Percentiles rank a stretch among this genome's conserved stretches.
These are phyloP conservation scores for Anoplopoma fimbria DNA, from an alignment of 2,113 vertebrate species.

Conservation along the genomic window DNA sequence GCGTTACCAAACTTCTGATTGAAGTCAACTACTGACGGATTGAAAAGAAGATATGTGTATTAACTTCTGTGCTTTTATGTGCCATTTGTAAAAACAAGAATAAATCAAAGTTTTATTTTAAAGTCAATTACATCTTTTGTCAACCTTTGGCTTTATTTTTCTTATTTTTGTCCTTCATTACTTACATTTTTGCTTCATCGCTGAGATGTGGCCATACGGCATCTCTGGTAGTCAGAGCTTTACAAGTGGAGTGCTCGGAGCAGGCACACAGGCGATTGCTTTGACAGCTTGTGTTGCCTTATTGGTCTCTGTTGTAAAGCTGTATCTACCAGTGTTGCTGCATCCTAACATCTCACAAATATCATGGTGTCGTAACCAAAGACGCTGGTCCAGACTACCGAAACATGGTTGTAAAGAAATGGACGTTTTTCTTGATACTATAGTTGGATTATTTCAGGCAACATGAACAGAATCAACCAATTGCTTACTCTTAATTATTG, in stretches of 20 bases:
- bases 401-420: not conserved
- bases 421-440: not conserved
- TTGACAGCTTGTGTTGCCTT: conserved; percentile 48
- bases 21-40: not conserved
- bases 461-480: not conserved
- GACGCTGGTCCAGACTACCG: conserved; percentile 6
- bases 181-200: not conserved
- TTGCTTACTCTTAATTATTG: not conserved
- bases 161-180: not conserved
- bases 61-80: not conserved
- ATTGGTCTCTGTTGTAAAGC: conserved; percentile 49
- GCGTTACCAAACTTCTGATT: not conserved
- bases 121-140: not conserved
- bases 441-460: not conserved
- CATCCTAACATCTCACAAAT: conserved; percentile 27
- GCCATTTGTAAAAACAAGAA: not conserved
- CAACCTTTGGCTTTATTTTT: not conserved
- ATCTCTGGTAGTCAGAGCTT: conserved; percentile 20
- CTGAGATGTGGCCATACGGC: conserved; percentile 25
- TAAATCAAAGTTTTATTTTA: not conserved
- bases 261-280: conserved; percentile 17
- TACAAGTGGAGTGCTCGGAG: not conserved
- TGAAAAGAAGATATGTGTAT: not conserved
- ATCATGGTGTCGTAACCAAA: conserved; percentile 22
- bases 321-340: conserved; percentile 22